These are phyloP conservation scores for Mactra quadrangularis DNA, from an alignment of 1,140 invertebrate genomes.

Conservation along the genomic window DNA sequence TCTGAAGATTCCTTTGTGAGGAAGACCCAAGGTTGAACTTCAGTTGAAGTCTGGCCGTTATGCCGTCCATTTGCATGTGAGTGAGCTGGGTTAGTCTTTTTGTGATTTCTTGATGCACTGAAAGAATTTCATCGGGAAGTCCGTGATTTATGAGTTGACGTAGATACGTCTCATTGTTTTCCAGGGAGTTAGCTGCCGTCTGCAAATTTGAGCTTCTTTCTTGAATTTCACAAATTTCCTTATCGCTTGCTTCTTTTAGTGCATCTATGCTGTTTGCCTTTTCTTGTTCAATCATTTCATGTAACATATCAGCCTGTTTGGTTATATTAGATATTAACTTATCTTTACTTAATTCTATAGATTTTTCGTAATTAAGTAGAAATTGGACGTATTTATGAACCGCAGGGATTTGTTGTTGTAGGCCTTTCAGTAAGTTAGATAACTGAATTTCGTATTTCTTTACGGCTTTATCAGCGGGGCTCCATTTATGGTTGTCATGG, in stretches of 20 bases:
- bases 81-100: slow-evolving; percentile 72
- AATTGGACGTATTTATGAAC: slow-evolving; percentile 71
- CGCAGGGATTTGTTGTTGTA: slow-evolving; percentile 67
- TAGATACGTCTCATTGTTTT: slow-evolving; percentile 70
- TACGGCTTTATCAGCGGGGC: slow-evolving; percentile 63
- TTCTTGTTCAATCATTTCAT: slow-evolving; percentile 76
- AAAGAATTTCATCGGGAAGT: slow-evolving; percentile 74
- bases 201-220: slow-evolving; percentile 65
- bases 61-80: slow-evolving; percentile 70
- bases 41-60: slow-evolving; percentile 68
- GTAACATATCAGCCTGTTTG: slow-evolving; percentile 73
- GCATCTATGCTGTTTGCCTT: slow-evolving; percentile 61
- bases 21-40: slow-evolving; percentile 68
- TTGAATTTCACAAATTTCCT: slow-evolving; percentile 66
- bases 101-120: slow-evolving; percentile 68
- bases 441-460: slow-evolving; percentile 67
- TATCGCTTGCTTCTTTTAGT: slow-evolving; percentile 60
- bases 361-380: slow-evolving; percentile 66
- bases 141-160: slow-evolving; percentile 69
- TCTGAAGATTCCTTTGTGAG: slow-evolving; percentile 68
- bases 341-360: slow-evolving; percentile 65
- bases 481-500: slow-evolving; percentile 73
- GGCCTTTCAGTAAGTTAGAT: slow-evolving; percentile 66
- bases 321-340: slow-evolving; percentile 61
- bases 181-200: slow-evolving; percentile 63